Conservation (phyloP, 1,140 invertebrate genomes). For the Eupristina koningsbergeri region DNA sequence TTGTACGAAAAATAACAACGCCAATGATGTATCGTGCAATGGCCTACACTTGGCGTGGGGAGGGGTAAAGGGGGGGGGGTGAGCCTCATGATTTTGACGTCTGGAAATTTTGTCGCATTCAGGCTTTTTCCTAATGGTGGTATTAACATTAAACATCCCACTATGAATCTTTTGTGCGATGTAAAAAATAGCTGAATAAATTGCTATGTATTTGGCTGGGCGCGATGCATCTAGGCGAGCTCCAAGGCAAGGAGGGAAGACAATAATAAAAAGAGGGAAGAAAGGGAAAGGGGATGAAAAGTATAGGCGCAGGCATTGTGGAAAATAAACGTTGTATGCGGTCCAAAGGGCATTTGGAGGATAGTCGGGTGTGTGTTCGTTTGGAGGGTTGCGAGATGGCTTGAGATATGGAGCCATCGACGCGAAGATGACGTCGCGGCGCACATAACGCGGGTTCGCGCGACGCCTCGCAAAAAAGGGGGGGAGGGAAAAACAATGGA, state of each 20-base stretch:
- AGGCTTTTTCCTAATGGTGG: neutral
- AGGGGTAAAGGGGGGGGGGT: too few species aligned
- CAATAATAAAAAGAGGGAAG: neutral
- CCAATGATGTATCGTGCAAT: neutral
- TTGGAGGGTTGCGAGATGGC: neutral
- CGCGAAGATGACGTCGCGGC: constrained; percentile 3
- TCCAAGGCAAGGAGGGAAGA: neutral
- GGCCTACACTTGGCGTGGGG: neutral
- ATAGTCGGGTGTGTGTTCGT: neutral
- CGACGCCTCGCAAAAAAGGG: neutral
- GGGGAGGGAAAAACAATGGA: constrained; percentile 15
- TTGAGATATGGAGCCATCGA: constrained; percentile 9
- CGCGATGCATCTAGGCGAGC: neutral
- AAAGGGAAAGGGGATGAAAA: too few species aligned
- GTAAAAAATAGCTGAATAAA: neutral
- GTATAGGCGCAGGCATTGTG: too few species aligned
- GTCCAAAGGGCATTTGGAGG: constrained; percentile 31
- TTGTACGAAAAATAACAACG: neutral
- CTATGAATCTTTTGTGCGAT: neutral
- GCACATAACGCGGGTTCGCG: neutral
- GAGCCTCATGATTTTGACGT: neutral
- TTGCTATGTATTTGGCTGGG: neutral
- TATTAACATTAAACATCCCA: neutral
- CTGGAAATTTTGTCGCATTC: neutral
- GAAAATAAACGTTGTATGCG: constrained; percentile 26